Evolutionary conservation across 2,888 invertebrate genomes (phyloP).

Genomic region (Erebia aethiops): DNA sequence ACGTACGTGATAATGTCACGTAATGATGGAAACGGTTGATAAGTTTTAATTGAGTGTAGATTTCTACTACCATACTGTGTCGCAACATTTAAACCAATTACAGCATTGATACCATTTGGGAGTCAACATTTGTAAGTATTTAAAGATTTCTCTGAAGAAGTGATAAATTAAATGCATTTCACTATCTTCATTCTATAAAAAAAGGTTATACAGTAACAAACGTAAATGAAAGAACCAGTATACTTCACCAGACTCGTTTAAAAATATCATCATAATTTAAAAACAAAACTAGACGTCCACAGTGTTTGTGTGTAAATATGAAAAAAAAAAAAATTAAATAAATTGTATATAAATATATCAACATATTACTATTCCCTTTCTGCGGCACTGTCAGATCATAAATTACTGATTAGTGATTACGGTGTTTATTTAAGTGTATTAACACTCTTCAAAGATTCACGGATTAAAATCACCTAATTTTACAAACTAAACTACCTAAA

Average conservation of each 20-base stretch:
- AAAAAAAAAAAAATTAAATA: too few relatives aligned
- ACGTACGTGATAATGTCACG: conserved; percentile 32
- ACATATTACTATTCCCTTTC: too few relatives aligned
- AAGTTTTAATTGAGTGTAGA: conserved; percentile 26
- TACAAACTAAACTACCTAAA: conserved; percentile 25
- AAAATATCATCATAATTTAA: too few relatives aligned
- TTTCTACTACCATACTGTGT: conserved; percentile 17
- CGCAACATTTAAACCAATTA: conserved; percentile 11
- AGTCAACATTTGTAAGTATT: neutral
- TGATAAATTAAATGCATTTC: neutral
- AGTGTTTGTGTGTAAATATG: too few relatives aligned
- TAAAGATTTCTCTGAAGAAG: neutral
- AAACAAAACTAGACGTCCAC: too few relatives aligned
- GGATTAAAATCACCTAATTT: conserved; percentile 31
- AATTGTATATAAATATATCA: too few relatives aligned
- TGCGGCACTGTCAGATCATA: too few relatives aligned
- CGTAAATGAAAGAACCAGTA: too few relatives aligned
- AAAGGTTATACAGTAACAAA: too few relatives aligned
- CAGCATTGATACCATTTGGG: neutral
- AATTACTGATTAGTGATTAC: neutral
- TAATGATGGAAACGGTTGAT: conserved; percentile 31
- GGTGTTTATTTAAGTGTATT: neutral
- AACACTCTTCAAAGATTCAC: conserved; percentile 8
- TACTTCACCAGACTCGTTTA: too few relatives aligned
- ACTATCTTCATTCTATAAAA: neutral